These are phyloP conservation scores for Mus pahari DNA, from an alignment of 2,113 vertebrate species.

Conservation along the genomic window DNA sequence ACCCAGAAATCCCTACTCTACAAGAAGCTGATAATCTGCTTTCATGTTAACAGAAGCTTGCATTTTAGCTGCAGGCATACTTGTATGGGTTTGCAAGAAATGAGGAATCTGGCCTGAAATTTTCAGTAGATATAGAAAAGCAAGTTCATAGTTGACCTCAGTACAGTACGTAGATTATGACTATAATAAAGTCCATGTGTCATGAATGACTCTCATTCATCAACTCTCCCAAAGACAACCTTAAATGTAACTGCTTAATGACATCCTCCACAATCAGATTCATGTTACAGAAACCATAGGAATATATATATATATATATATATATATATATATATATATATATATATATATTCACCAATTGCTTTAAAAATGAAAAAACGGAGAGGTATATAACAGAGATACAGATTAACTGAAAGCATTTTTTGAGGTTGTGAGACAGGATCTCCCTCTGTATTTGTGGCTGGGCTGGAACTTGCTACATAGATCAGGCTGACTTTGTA, in stretches of 20 bases:
- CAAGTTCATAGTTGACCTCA: background rate
- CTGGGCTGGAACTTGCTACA: background rate
- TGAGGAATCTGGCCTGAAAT: background rate
- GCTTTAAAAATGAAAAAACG: conserved; percentile 37
- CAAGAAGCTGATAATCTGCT: conserved; percentile 40
- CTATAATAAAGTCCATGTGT: conserved; percentile 41
- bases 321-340: too few species aligned
- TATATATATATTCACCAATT: background rate
- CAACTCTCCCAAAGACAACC: conserved; percentile 9
- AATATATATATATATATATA: too few species aligned
- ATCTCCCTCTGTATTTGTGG: background rate
- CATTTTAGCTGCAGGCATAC: background rate
- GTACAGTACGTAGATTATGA: background rate
- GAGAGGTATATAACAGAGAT: background rate
- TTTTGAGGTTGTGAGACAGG: background rate
- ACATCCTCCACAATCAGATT: conserved; percentile 9
- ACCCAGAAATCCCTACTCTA: background rate
- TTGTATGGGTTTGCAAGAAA: conserved; percentile 19
- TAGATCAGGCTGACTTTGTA: background rate
- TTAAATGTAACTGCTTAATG: background rate
- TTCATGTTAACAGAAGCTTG: background rate
- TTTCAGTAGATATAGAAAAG: background rate
- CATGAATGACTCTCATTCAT: conserved; percentile 34
- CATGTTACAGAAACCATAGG: background rate
- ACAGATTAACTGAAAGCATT: conserved; percentile 3